Evolutionary conservation across 2,888 invertebrate genomes (phyloP).

Genomic region (Odontocolon sp.): DNA sequence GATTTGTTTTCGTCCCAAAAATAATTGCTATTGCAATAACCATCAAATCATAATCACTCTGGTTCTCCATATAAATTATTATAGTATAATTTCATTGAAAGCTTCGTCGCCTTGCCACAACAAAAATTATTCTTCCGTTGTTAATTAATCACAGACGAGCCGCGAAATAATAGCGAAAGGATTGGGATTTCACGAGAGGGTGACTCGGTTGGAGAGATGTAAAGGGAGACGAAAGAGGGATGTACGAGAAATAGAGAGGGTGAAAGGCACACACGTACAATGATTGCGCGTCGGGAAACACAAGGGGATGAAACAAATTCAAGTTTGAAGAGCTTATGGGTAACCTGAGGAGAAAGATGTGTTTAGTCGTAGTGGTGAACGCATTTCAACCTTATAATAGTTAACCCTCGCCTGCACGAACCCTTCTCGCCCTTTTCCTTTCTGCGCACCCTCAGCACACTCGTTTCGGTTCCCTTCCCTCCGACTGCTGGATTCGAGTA

Average conservation of each 20-base stretch:
- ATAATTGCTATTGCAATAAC: too few relatives aligned
- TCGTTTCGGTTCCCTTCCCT: not conserved
- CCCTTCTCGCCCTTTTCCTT: constrained; percentile 21
- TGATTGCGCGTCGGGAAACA: constrained; percentile 8
- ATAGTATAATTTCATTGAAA: constrained; percentile 36
- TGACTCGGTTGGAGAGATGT: constrained; percentile 10
- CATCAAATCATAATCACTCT: too few relatives aligned
- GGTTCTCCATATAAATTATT: too few relatives aligned
- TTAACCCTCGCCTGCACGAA: constrained; percentile 31
- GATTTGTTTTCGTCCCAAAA: too few relatives aligned
- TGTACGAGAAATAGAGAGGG: constrained; percentile 2
- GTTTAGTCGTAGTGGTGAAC: not conserved
- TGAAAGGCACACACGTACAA: constrained; percentile 16
- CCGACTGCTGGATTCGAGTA: constrained; percentile 29
- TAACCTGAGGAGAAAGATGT: constrained; percentile 24
- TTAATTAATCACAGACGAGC: constrained; percentile 24
- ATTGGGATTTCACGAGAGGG: not conserved
- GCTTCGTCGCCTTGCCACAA: not conserved
- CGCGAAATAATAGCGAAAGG: constrained; percentile 22
- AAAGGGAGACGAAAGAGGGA: not conserved
- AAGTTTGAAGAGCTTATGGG: constrained; percentile 47
- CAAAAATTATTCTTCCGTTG: constrained; percentile 20
- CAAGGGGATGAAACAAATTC: constrained; percentile 50
- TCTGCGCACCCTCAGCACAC: not conserved
- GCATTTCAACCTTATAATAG: constrained; percentile 2